Base-by-base conservation (phyloP, 2,888 invertebrate species). In the Callinectes sapidus region DNA sequence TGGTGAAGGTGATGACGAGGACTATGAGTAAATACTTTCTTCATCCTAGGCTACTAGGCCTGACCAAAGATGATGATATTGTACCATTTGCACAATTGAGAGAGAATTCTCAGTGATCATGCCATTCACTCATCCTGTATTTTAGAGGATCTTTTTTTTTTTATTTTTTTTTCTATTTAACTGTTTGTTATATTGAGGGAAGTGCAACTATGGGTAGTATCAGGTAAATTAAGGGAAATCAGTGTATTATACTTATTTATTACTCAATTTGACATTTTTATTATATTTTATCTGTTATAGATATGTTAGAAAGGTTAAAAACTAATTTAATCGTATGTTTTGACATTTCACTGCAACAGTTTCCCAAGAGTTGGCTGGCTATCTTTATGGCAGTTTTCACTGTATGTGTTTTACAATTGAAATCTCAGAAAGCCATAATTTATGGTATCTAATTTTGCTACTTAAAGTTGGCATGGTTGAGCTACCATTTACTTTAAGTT, bases 21-120 rank as follows among this genome's bases (percentile, higher is more conserved):
- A 91, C 18, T 55, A 77, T 77, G 32, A 88, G 23, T n/a, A n/a
- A 42, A 35, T 89, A 61, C 61, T 61, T 55, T 91, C 39, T 66
- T 54, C 54, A 89, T 55, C 48, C 55, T 55, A n/a, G 71, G 35
- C 39, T 71, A n/a, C 42, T 42, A 71, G 18, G 86, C 85, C 55
- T 92, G 88, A 91, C 92, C 92, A 93, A 93, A 93, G 92, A 93
- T 39, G 61, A 88, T 86, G 86, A 90, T 89, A 85, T 90, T 86
- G 66, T 92, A 55, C 81, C n/a, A 92, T 35, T 89, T 81, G 89
- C 66, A 87, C 87, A 90, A 77, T 48, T n/a, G 87, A 81, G 87
- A n/a, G 54, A 71, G 28, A 48, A 61, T 81, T 48, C 55, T 54
- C 23, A 32, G 23, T n/a, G 66, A 71, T 71, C 18, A 71, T 89